Evolutionary conservation across 2,797 vertebrate species (phyloP), one percentile per base, ranked within the genome.

Genomic region (Scomberomorus guttatus): DNA sequence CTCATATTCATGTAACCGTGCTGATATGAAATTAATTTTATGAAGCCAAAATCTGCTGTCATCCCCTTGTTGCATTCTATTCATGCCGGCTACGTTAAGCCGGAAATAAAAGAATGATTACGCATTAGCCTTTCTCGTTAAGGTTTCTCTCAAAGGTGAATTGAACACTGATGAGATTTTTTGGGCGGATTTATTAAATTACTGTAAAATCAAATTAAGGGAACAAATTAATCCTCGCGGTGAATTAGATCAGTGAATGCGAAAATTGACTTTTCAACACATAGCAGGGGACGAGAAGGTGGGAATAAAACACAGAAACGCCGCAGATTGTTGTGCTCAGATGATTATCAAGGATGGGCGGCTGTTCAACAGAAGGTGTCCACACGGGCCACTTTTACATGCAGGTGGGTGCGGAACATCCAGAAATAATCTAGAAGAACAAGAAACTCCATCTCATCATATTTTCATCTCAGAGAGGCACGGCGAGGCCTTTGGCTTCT

Each of bases 151-250:
- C 84, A 79, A 71, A 86, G 84, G 88, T 92, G 86, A 91, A 66
- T 71, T 67, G 80, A 85, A 83, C 54, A 20, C 72, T 86, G 73
- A 81, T 82, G 68, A 52, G 27, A 64, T 77, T 78, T 89, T 83
- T 72, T 34, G 42, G 34, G 18, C 63, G 59, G 85, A 89, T 89
- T 87, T 84, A 92, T 90, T 87, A 75, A 88, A 90, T 89, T 65
- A 88, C 75, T 83, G 69, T 84, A 75, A 85, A 89, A 90, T 92
- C 67, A 87, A 90, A 90, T 90, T 88, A 87, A 58, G 12, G 59
- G 22, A 61, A 75, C 61, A 73, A 86, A 90, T 91, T 86, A 92
- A 90, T 91, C 86, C 73, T 75, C 0, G 44, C 56, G 44, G 60
- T 82, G 68, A 86, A 80, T 89, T 85, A 89, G 80, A 87, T 80